Conservation (phyloP, 53 echinoderm and acorn worm genomes). For the Arbacia lixula region DNA sequence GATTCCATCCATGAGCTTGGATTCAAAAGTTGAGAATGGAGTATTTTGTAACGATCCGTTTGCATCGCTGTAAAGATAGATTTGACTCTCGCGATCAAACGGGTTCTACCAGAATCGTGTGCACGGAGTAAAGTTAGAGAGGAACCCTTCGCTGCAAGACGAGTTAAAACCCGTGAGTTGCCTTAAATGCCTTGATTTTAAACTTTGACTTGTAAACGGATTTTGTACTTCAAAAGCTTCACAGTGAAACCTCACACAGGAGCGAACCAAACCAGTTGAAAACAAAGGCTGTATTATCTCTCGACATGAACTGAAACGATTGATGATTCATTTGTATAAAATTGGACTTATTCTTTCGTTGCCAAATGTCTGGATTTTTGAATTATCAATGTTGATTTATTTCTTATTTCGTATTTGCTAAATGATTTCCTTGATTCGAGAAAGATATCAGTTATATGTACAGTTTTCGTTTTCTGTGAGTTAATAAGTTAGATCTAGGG, state of each 20-base stretch:
- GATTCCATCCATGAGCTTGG: slow-evolving; percentile 2
- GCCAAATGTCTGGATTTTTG: slow-evolving; percentile 55
- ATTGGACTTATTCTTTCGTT: slow-evolving; percentile 61
- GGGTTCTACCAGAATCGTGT: slow-evolving; percentile 5
- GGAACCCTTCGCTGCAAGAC: slow-evolving; percentile 27
- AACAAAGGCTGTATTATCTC: slow-evolving; percentile 5
- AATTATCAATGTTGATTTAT: slow-evolving; percentile 12
- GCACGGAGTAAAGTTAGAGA: slow-evolving; percentile 1
- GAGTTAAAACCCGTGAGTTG: slow-evolving; percentile 36
- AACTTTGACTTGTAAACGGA: slow-evolving; percentile 26
- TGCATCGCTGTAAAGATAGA: slow-evolving; percentile 7
- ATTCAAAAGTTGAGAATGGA: not conserved
- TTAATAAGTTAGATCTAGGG: slow-evolving; percentile 48
- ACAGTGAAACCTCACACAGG: no score
- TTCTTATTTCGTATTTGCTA: slow-evolving; percentile 30
- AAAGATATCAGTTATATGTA: slow-evolving; percentile 45
- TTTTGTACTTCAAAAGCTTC: slow-evolving; percentile 40
- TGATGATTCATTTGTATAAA: slow-evolving; percentile 42
- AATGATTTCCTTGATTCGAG: slow-evolving; percentile 24
- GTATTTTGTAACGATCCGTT: slow-evolving; percentile 20
- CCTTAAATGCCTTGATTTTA: slow-evolving; percentile 60
- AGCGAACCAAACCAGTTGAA: not conserved
- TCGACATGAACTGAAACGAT: not conserved
- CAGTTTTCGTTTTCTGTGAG: slow-evolving; percentile 50
- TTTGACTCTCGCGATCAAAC: slow-evolving; percentile 34